Evolutionary conservation across 2,797 vertebrate genomes (phyloP).

Genomic region (Ficedula albicollis): DNA sequence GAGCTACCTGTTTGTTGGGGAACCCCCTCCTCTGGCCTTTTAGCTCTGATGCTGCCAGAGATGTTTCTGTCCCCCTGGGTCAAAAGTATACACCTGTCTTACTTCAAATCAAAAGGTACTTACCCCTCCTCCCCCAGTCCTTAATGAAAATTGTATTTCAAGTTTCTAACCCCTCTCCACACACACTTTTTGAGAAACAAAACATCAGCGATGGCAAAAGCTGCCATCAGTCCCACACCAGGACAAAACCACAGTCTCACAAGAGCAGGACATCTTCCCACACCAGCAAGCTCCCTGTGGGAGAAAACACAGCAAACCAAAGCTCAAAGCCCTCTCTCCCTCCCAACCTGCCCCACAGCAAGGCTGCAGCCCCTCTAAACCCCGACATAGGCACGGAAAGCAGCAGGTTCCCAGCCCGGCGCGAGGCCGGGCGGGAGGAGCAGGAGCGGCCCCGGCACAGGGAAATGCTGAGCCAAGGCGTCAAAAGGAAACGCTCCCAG

Average conservation of each 20-base stretch:
- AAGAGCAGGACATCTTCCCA: not conserved
- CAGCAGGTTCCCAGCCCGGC: not conserved
- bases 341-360: not conserved
- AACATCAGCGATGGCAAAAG: not conserved
- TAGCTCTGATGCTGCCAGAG: not conserved
- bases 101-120: not conserved
- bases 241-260: not conserved
- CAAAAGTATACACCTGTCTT: not conserved
- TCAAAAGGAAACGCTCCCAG: not conserved
- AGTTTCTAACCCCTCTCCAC: conserved; percentile 4
- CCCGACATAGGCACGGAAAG: not conserved
- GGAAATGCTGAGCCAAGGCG: not conserved
- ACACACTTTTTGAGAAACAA: not conserved
- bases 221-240: not conserved
- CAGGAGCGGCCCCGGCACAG: not conserved
- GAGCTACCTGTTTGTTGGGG: not conserved
- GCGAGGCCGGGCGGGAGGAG: rapidly evolving
- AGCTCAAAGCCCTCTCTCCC: not conserved
- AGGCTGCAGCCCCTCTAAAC: not conserved
- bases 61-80: not conserved
- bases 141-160: not conserved
- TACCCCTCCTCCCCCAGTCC: not conserved
- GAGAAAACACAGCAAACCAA: not conserved
- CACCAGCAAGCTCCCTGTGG: not conserved
- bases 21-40: not conserved